Evolutionary conservation across 2,113 vertebrate species (phyloP).

Genomic region (Elaphurus davidianus): DNA sequence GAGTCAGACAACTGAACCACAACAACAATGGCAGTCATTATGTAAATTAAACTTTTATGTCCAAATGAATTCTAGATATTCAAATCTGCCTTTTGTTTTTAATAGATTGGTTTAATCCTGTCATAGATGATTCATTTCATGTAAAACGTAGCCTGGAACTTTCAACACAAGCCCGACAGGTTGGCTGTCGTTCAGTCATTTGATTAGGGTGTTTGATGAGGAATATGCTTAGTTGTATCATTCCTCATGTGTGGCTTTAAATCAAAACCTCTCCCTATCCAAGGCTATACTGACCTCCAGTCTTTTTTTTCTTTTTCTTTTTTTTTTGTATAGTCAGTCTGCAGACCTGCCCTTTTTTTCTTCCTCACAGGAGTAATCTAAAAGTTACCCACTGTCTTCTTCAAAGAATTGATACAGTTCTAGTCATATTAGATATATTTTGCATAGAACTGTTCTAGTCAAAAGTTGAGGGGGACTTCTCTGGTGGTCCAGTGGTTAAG

Average conservation of each 20-base stretch:
- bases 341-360: neutral
- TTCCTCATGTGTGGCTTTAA: neutral
- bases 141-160: neutral
- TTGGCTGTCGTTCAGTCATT: neutral
- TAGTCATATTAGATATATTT: neutral
- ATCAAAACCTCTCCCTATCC: neutral
- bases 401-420: constrained; percentile 4
- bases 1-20: too few species aligned
- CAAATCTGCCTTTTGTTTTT: neutral
- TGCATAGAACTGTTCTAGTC: neutral
- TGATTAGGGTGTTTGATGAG: neutral
- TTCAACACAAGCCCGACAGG: neutral
- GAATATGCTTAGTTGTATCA: neutral
- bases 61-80: neutral
- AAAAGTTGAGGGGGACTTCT: neutral
- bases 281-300: neutral
- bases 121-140: neutral
- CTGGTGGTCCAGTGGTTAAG: too few species aligned
- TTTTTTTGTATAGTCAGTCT: neutral
- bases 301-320: neutral
- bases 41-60: constrained; percentile 8
- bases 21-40: neutral
- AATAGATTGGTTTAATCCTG: neutral
- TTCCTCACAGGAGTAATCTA: neutral
- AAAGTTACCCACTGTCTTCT: neutral